phyloP scores from a whole-genome alignment of 1,140 invertebrate species.

The Drosophila trapezifrons region DNA sequence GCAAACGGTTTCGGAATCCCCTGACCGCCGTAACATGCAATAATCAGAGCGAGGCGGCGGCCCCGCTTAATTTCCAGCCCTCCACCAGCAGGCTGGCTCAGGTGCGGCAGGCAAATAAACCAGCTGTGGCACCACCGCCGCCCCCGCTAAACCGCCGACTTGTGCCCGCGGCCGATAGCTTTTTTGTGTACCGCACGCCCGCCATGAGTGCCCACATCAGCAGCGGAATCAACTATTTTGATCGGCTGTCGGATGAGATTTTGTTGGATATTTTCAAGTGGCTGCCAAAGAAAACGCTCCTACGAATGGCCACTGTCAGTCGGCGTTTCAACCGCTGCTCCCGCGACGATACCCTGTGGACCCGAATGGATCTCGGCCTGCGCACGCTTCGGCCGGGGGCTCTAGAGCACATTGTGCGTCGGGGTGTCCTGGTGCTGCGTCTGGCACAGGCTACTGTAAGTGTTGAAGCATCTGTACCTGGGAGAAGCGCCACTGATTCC shows the following conservation, averaged over 20 bases:
- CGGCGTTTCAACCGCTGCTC: slow-evolving; percentile 89
- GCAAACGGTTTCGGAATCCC: slow-evolving; percentile 70
- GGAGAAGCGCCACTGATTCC: not conserved
- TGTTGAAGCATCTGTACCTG: not conserved
- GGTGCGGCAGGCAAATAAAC: slow-evolving; percentile 47
- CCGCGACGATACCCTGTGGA: slow-evolving; percentile 93
- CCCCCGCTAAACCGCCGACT: slow-evolving; percentile 2
- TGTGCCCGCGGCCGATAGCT: slow-evolving; percentile 44
- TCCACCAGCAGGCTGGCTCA: slow-evolving; percentile 73
- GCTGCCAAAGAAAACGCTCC: slow-evolving; percentile 91
- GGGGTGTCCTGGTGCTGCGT: slow-evolving; percentile 90
- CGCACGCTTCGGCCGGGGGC: slow-evolving; percentile 88
- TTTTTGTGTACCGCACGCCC: slow-evolving; percentile 71
- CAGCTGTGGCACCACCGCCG: not conserved
- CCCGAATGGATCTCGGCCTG: slow-evolving; percentile 90
- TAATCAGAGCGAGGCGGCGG: slow-evolving; percentile 27
- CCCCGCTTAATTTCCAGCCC: slow-evolving; percentile 58
- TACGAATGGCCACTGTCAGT: slow-evolving; percentile 89
- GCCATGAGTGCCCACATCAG: slow-evolving; percentile 55
- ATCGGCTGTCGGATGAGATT: slow-evolving; percentile 92
- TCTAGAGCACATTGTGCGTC: slow-evolving; percentile 88
- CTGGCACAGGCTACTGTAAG: slow-evolving; percentile 90
- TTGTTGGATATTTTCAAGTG: slow-evolving; percentile 92
- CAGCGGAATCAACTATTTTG: slow-evolving; percentile 85
- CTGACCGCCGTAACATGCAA: slow-evolving; percentile 61